These are phyloP conservation scores for Phoebastria nigripes DNA, from an alignment of 2,797 vertebrate species.

Conservation along the genomic window DNA sequence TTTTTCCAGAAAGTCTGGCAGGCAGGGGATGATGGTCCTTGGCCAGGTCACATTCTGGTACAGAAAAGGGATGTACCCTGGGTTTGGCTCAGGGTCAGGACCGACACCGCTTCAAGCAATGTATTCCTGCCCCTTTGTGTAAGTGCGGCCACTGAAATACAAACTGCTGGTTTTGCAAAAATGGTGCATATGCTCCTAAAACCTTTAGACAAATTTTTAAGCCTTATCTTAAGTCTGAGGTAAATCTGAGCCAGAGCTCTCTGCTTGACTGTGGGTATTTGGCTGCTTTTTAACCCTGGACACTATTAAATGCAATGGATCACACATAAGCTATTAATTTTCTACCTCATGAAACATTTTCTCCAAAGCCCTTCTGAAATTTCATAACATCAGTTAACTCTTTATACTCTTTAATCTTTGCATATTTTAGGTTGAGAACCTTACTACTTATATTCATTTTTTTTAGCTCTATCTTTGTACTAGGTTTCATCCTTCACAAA, in stretches of 20 bases:
- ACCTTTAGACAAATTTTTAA: not conserved
- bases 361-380: not conserved
- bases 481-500: not conserved
- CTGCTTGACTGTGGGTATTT: not conserved
- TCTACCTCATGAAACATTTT: not conserved
- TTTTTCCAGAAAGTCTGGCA: not conserved
- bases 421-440: not conserved
- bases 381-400: not conserved
- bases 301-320: not conserved
- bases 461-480: not conserved
- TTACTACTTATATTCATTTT: not conserved
- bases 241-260: not conserved
- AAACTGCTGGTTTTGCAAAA: not conserved
- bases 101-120: accelerated
- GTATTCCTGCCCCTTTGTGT: not conserved
- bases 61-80: not conserved
- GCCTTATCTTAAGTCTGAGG: not conserved
- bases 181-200: not conserved
- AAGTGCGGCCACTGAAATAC: not conserved
- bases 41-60: not conserved
- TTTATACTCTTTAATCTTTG: not conserved
- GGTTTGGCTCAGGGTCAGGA: not conserved
- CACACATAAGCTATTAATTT: not conserved
- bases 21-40: not conserved
- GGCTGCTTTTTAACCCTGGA: not conserved